Base-by-base conservation (phyloP, 2,888 invertebrate genomes). In the Pachydiplax longipennis region DNA sequence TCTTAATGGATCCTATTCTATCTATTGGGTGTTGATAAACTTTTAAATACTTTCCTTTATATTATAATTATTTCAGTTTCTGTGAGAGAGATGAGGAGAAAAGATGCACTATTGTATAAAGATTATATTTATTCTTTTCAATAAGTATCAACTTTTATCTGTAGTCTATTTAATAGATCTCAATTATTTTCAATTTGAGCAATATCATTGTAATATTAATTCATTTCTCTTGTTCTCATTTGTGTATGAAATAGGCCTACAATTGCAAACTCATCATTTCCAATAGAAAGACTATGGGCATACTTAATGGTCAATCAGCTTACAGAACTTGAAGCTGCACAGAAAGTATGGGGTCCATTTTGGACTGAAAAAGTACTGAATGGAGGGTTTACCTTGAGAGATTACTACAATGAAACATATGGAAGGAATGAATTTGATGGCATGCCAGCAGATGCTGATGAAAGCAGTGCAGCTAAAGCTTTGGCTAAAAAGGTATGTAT, bases 251-350 rank as follows among this genome's bases (percentile, higher is more conserved):
- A 61, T 58, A 65, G 87, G 48, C 65, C 87, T 37, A 65, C 61
- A 6, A 53, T 65, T 31, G 35, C 35, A 37, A n/a, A 87, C 18
- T n/a, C 87, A 10, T 61, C 87, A n/a, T 87, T 87, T 65, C 95
- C 94, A 12, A 93, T 95, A 90, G 95, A 96, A 93, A 94, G 95
- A 48, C 93, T 96, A 90, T 96, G 96, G 96, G 96, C 96, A 0
- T 96, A 96, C 93, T 94, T 96, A 92, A 96, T 95, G 73, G 95
- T 97, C 91, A 95, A 95, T 92, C 96, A 96, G 92, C 94, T 96
- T 15, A 87, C 87, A 6, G 58, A 58, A 1, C 65, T 37, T 37
- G 87, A 87, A 65, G 61, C 87, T 37, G 87, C 87, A 35, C 61
- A 87, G n/a, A 87, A 87, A 48, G 87, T 61, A 6, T 87, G 87